Percentiles rank a stretch among this genome's conserved stretches.
phyloP scores from a whole-genome alignment of 2,888 invertebrate genomes.

The Minunthozetes semirufus region DNA sequence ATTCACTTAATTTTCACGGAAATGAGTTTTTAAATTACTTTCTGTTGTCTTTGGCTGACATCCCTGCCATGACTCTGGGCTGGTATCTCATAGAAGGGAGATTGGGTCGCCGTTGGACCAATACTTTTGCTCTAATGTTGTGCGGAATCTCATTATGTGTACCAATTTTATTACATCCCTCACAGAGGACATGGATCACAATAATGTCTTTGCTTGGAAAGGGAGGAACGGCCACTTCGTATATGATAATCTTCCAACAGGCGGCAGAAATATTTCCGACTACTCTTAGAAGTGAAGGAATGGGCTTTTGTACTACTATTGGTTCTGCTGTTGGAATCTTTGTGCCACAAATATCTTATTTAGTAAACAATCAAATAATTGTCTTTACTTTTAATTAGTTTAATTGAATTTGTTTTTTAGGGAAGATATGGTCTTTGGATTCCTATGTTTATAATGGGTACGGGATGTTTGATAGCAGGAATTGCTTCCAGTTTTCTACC shows the following conservation, averaged over 20 bases:
- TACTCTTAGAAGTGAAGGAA: constrained; percentile 59
- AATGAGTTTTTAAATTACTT: constrained; percentile 60
- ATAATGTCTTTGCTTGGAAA: constrained; percentile 41
- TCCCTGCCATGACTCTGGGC: constrained; percentile 56
- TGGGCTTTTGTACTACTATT: constrained; percentile 53
- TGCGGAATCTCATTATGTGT: constrained; percentile 35
- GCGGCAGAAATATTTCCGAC: constrained; percentile 63
- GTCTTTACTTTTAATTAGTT: not conserved
- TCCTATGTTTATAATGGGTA: constrained; percentile 76
- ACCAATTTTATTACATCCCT: constrained; percentile 7
- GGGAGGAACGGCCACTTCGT: constrained; percentile 52
- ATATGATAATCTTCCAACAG: constrained; percentile 57
- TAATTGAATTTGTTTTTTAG: not conserved
- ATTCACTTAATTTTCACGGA: constrained; percentile 52
- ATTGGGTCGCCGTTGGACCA: constrained; percentile 53
- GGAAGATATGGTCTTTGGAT: constrained; percentile 47
- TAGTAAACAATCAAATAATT: constrained; percentile 35
- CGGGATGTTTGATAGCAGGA: constrained; percentile 65
- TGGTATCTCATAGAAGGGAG: constrained; percentile 53
- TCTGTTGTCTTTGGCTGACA: constrained; percentile 58
- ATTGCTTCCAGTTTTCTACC: constrained; percentile 73
- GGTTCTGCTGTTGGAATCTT: constrained; percentile 34
- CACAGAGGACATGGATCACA: constrained; percentile 7
- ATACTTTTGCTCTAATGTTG: constrained; percentile 35
- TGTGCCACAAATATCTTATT: constrained; percentile 40